Percentiles rank a stretch among this genome's conserved stretches.
These are phyloP conservation scores for Netelia melanura DNA, from an alignment of 2,888 invertebrate genomes.

Conservation along the genomic window DNA sequence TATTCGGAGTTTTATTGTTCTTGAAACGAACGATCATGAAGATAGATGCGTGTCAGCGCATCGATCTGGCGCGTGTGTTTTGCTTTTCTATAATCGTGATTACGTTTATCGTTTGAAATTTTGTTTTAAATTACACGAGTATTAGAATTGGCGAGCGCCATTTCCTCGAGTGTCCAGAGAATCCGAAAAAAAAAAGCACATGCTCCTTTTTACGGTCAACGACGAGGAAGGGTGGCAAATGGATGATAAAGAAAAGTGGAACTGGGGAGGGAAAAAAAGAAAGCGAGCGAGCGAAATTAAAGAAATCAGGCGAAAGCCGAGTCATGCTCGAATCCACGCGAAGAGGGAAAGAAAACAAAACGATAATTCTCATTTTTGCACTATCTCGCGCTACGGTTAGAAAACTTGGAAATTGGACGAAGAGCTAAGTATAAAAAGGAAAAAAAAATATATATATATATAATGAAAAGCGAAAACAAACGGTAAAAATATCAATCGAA, in stretches of 20 bases:
- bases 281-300: conserved; percentile 45
- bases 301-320: conserved; percentile 59
- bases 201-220: conserved; percentile 48
- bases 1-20: conserved; percentile 43
- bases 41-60: conserved; percentile 54
- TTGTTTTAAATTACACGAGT: conserved; percentile 21
- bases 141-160: conserved; percentile 13
- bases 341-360: conserved; percentile 50
- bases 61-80: conserved; percentile 3
- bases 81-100: conserved; percentile 13
- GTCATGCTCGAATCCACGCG: conserved; percentile 58
- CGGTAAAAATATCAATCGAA: conserved; percentile 34
- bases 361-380: conserved; percentile 35
- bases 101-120: conserved; percentile 1
- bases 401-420: conserved; percentile 3
- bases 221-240: conserved; percentile 44
- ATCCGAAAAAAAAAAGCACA: conserved; percentile 51
- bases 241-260: conserved; percentile 18
- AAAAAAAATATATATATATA: conserved; percentile 12
- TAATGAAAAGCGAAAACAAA: conserved; percentile 36
- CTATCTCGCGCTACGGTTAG: conserved; percentile 46
- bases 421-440: conserved; percentile 1
- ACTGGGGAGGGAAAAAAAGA: conserved; percentile 39
- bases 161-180: conserved; percentile 51
- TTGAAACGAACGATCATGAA: conserved; percentile 47